Evolutionary conservation across 2,113 vertebrate genomes (phyloP).

Genomic region (Engraulis encrasicolus): DNA sequence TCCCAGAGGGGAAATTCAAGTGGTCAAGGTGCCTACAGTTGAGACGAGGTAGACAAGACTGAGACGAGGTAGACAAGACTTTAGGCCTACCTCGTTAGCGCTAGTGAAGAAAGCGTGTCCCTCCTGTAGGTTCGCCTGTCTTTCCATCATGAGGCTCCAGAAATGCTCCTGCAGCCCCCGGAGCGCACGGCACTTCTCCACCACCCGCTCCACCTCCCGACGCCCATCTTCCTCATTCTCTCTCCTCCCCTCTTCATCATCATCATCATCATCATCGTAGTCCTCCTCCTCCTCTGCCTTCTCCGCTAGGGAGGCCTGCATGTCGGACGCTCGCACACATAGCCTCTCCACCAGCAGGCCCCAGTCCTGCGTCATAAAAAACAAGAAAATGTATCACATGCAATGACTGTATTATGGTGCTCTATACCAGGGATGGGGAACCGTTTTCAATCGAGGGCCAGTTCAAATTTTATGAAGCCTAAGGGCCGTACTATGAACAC

Average conservation of each 20-base stretch:
- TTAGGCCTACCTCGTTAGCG: slow-evolving; percentile 81
- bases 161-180: slow-evolving; percentile 70
- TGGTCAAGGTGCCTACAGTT: too few species aligned
- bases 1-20: too few species aligned
- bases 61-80: too few species aligned
- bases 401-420: too few species aligned
- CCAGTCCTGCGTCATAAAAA: too few species aligned
- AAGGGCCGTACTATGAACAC: too few species aligned
- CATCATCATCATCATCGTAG: too few species aligned
- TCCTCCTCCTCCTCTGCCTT: background rate
- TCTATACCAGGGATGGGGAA: too few species aligned
- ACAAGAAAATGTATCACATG: too few species aligned
- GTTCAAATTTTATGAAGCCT: too few species aligned
- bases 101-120: slow-evolving; percentile 80
- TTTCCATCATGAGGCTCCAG: slow-evolving; percentile 66
- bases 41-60: too few species aligned
- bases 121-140: slow-evolving; percentile 70
- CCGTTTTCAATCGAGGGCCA: too few species aligned
- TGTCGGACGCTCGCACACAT: slow-evolving; percentile 68
- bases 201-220: slow-evolving; percentile 71
- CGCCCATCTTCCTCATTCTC: slow-evolving; percentile 50
- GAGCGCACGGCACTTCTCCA: slow-evolving; percentile 74
- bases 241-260: background rate
- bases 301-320: background rate
- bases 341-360: slow-evolving; percentile 64